Conservation (phyloP, 2,888 invertebrate species). For the Harpalus rufipes region DNA sequence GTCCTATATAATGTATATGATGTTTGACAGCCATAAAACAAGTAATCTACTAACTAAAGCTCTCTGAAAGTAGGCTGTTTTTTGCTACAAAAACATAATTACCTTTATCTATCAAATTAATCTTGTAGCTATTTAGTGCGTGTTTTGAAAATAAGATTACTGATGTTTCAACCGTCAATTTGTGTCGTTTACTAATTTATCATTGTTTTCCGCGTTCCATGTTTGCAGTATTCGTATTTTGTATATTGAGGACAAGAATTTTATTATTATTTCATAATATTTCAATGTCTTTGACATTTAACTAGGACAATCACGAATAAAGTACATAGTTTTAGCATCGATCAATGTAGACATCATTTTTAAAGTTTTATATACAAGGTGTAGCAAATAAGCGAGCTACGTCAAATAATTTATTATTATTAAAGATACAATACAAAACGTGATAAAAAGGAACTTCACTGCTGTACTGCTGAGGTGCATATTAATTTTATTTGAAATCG, state of each 20-base stretch:
- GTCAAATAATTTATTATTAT: no score
- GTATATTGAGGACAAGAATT: background rate
- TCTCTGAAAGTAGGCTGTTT: background rate
- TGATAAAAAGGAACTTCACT: no score
- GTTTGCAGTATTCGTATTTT: conserved; percentile 13
- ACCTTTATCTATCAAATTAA: background rate
- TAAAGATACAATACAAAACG: no score
- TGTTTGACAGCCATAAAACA: no score
- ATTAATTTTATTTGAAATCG: no score
- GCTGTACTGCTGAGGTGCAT: no score
- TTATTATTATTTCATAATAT: background rate
- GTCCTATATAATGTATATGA: no score
- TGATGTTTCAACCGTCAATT: background rate
- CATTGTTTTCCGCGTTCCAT: conserved; percentile 1
- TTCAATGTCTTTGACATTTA: background rate
- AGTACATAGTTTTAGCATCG: background rate
- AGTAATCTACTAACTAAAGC: background rate
- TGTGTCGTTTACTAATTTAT: conserved; percentile 1
- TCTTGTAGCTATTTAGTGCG: background rate
- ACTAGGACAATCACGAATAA: background rate
- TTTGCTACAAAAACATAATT: background rate
- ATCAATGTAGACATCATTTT: background rate
- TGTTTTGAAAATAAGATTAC: conserved; percentile 5
- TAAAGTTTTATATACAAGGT: no score
- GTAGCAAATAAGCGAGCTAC: no score